A percentile compares a stretch with the other conserved stretches of the same genome.
These are phyloP conservation scores for Colaptes auratus DNA, from an alignment of 2,113 vertebrate genomes.

Conservation along the genomic window DNA sequence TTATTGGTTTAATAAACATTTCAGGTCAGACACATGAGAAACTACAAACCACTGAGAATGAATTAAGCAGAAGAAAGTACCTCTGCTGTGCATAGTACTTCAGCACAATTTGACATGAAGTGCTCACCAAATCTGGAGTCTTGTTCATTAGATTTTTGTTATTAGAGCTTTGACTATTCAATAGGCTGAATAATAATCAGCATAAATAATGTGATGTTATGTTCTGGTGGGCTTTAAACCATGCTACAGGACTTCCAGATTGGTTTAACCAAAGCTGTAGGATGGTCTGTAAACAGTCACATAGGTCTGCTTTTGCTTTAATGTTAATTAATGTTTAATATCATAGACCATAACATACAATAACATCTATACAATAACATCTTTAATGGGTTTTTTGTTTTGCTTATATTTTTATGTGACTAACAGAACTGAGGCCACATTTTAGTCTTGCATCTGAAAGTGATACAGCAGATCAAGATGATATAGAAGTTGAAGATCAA, in stretches of 20 bases:
- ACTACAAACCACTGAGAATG: background rate
- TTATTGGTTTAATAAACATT: background rate
- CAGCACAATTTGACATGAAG: background rate
- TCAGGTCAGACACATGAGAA: background rate
- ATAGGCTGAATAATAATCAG: background rate
- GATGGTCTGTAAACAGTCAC: background rate
- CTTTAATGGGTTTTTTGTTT: background rate
- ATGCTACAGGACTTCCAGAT: background rate
- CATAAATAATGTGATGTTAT: background rate
- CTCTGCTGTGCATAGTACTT: background rate
- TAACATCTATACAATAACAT: too few species aligned
- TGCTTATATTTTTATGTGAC: background rate
- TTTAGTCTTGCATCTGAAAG: conserved; percentile 96
- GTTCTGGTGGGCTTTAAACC: background rate
- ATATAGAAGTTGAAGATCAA: conserved; percentile 85
- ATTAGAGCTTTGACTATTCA: background rate
- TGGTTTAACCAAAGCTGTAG: background rate
- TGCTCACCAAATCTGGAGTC: background rate
- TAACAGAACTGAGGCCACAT: conserved; percentile 92
- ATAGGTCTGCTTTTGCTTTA: background rate
- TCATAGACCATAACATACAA: too few species aligned
- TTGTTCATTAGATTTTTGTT: background rate
- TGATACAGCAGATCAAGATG: conserved; percentile 93
- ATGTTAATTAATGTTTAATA: background rate
- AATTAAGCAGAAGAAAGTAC: background rate